phyloP scores from a whole-genome alignment of 1,140 invertebrate genomes.

The Pseudomyrmex cubaensis region DNA sequence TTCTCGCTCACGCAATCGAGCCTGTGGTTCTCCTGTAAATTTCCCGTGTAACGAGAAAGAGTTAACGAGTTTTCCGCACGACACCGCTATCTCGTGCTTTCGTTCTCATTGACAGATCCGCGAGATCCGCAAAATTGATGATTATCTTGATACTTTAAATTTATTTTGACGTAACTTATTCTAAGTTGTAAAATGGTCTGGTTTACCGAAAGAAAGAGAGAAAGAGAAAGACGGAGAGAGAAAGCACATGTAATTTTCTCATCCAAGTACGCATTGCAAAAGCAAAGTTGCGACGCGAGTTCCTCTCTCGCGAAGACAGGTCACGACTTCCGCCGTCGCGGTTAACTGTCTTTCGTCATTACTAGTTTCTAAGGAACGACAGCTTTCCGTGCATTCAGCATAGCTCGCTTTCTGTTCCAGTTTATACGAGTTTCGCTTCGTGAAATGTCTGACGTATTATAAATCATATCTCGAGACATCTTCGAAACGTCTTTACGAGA shows the following conservation, averaged over 20 bases:
- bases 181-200: background rate
- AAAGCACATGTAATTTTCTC: conserved; percentile 25
- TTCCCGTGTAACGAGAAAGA: conserved; percentile 42
- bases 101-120: conserved; percentile 4
- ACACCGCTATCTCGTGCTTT: conserved; percentile 20
- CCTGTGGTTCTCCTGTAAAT: background rate
- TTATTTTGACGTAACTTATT: conserved; percentile 11
- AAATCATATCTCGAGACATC: background rate
- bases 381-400: conserved; percentile 9
- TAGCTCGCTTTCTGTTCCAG: conserved; percentile 1
- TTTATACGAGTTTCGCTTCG: conserved; percentile 15
- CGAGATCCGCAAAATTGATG: background rate
- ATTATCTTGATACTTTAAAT: conserved; percentile 8
- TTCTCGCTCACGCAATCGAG: conserved; percentile 35
- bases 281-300: conserved; percentile 28
- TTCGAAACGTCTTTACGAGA: background rate
- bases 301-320: conserved; percentile 27
- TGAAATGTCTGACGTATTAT: background rate
- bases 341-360: conserved; percentile 56
- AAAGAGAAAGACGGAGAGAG: background rate
- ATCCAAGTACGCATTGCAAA: conserved; percentile 33
- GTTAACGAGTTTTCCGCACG: conserved; percentile 40
- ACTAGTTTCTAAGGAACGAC: conserved; percentile 27
- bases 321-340: conserved; percentile 37
- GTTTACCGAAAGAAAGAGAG: background rate